Percentiles rank a stretch among this genome's conserved stretches.
phyloP scores from a whole-genome alignment of 2,797 vertebrate species.

The Cyclopterus lumpus region DNA sequence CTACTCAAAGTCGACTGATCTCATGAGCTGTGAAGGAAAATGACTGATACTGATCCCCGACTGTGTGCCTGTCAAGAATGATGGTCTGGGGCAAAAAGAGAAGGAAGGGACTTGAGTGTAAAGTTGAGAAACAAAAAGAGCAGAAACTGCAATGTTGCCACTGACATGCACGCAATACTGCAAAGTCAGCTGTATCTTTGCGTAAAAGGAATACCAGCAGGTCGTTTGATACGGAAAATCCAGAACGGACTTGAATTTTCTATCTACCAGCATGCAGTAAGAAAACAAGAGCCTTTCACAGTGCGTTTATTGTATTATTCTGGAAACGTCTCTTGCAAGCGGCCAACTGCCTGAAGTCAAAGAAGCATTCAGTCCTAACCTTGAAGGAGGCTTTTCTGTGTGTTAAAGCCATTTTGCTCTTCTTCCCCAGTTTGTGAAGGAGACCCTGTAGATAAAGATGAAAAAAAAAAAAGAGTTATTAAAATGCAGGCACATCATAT shows the following conservation, averaged over 20 bases:
- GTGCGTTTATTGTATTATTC: slow-evolving; percentile 33
- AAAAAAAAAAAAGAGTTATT: not conserved
- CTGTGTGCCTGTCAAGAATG: slow-evolving; percentile 68
- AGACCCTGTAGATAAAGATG: slow-evolving; percentile 69
- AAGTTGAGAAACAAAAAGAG: slow-evolving; percentile 27
- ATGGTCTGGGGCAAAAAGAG: slow-evolving; percentile 71
- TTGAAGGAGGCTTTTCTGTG: slow-evolving; percentile 84
- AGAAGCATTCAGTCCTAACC: slow-evolving; percentile 76
- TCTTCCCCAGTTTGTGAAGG: slow-evolving; percentile 78
- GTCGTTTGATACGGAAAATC: slow-evolving; percentile 38
- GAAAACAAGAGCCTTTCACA: slow-evolving; percentile 43
- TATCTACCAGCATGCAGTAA: slow-evolving; percentile 70
- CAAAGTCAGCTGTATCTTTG: slow-evolving; percentile 37
- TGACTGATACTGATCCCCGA: slow-evolving; percentile 61
- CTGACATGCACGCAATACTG: slow-evolving; percentile 55
- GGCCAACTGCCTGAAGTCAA: slow-evolving; percentile 50
- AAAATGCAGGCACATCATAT: not conserved
- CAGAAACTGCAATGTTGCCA: slow-evolving; percentile 47
- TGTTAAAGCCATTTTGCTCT: slow-evolving; percentile 79
- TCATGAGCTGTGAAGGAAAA: slow-evolving; percentile 56
- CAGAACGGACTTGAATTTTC: slow-evolving; percentile 44
- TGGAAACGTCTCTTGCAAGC: slow-evolving; percentile 55
- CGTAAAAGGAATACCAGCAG: slow-evolving; percentile 29
- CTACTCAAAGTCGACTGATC: slow-evolving; percentile 51
- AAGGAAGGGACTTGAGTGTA: slow-evolving; percentile 64